Conservation (phyloP, 2,888 invertebrate genomes). For the Lasioglossum figueresi region DNA sequence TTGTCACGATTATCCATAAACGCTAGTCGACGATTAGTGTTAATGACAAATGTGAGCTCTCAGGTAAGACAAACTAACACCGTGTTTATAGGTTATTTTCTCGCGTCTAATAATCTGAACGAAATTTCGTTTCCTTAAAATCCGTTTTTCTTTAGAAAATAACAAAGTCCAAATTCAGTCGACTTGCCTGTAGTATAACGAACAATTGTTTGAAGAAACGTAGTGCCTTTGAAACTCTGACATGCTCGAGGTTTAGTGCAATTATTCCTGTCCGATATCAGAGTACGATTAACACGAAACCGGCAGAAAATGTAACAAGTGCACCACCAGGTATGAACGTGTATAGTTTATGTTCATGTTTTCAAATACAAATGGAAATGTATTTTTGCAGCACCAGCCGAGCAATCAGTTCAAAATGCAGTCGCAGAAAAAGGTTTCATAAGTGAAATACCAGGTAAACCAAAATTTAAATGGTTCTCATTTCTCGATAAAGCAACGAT, state of each 20-base stretch:
- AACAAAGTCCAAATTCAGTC: conserved; percentile 55
- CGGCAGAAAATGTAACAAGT: conserved; percentile 34
- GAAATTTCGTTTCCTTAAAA: conserved; percentile 4
- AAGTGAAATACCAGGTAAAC: conserved; percentile 6
- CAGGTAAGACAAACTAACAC: conserved; percentile 64
- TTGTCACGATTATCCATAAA: conserved; percentile 69
- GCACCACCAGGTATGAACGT: conserved; percentile 71
- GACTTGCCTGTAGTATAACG: conserved; percentile 32
- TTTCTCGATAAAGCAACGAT: too few species aligned
- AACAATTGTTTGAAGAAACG: conserved; percentile 13
- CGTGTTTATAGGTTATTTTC: conserved; percentile 66
- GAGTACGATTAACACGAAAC: conserved; percentile 62
- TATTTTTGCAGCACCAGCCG: neutral
- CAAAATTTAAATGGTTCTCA: neutral
- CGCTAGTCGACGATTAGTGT: conserved; percentile 55
- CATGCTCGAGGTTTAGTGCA: conserved; percentile 46
- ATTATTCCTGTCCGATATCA: conserved; percentile 69
- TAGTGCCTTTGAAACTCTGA: conserved; percentile 20
- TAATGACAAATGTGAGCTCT: conserved; percentile 62
- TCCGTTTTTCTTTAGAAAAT: conserved; percentile 56
- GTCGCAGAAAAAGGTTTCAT: neutral
- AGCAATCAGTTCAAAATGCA: neutral
- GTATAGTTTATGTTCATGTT: neutral
- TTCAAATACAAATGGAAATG: neutral
- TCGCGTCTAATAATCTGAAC: neutral